Percentiles rank a stretch among this genome's conserved stretches.
Evolutionary conservation across 2,113 vertebrate species (phyloP).

Genomic region (Tiliqua scincoides): DNA sequence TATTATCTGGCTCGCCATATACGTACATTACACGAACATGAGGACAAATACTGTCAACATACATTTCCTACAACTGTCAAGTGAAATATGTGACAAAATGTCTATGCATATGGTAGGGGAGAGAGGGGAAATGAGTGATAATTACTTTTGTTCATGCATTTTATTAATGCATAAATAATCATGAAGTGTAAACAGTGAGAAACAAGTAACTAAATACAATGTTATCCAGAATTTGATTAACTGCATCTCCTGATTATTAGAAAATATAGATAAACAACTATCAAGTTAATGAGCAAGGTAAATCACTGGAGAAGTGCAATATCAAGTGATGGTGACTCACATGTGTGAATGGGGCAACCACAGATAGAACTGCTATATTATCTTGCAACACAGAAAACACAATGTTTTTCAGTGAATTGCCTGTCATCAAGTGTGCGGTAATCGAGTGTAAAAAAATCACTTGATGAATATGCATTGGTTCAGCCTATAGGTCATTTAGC

Average conservation of each 20-base stretch:
- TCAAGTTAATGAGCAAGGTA: not conserved
- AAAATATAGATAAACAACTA: too few species aligned
- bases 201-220: not conserved
- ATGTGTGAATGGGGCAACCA: not conserved
- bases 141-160: not conserved
- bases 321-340: not conserved
- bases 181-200: not conserved
- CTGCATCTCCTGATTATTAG: not conserved
- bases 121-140: not conserved
- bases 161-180: not conserved
- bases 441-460: not conserved
- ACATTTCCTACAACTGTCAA: not conserved
- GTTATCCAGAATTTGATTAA: not conserved
- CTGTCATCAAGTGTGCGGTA: not conserved
- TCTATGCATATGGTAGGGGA: too few species aligned
- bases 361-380: not conserved
- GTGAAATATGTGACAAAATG: not conserved
- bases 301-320: not conserved
- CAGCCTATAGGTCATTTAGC: not conserved
- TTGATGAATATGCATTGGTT: not conserved
- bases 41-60: not conserved
- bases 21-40: not conserved
- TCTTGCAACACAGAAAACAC: not conserved
- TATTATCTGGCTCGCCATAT: not conserved
- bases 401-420: not conserved